Evolutionary conservation across 2,888 invertebrate species (phyloP).

Genomic region (Polyommatus iphigenia): DNA sequence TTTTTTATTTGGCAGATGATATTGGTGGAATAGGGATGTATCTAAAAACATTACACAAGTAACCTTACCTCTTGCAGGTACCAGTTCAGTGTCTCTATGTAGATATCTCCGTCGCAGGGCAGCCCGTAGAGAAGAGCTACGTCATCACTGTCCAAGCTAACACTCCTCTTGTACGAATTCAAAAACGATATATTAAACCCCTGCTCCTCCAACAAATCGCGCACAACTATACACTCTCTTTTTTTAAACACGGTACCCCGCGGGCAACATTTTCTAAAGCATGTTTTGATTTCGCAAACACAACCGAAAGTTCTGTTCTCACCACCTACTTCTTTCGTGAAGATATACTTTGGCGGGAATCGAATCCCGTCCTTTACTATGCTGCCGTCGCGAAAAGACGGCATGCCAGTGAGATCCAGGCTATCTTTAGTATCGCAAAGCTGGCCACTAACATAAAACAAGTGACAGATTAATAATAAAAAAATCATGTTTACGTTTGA

Average conservation of each 20-base stretch:
- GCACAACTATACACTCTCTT: conserved; percentile 46
- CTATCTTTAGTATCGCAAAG: conserved; percentile 52
- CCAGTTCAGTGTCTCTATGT: conserved; percentile 51
- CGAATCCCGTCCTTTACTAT: conserved; percentile 48
- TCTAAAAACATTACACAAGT: too few species aligned
- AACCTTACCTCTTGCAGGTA: conserved; percentile 58
- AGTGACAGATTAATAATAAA: conserved; percentile 44
- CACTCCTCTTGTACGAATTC: conserved; percentile 44
- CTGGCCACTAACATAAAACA: conserved; percentile 45
- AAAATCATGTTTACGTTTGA: conserved; percentile 43
- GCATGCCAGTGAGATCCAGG: conserved; percentile 53
- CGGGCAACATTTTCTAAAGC: conserved; percentile 66
- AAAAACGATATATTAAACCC: conserved; percentile 51
- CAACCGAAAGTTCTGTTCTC: conserved; percentile 56
- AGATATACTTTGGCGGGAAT: conserved; percentile 54
- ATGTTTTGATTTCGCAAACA: conserved; percentile 54
- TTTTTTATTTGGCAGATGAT: not conserved
- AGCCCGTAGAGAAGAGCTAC: conserved; percentile 49
- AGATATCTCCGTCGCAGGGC: conserved; percentile 48
- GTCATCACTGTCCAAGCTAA: conserved; percentile 45
- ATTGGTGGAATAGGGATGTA: too few species aligned
- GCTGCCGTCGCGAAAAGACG: conserved; percentile 44
- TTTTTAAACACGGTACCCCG: conserved; percentile 45
- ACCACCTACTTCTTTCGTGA: conserved; percentile 51
- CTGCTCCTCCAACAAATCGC: conserved; percentile 48